Conservation (phyloP, 2,888 invertebrate genomes). For the Drosophila neonasuta region DNA sequence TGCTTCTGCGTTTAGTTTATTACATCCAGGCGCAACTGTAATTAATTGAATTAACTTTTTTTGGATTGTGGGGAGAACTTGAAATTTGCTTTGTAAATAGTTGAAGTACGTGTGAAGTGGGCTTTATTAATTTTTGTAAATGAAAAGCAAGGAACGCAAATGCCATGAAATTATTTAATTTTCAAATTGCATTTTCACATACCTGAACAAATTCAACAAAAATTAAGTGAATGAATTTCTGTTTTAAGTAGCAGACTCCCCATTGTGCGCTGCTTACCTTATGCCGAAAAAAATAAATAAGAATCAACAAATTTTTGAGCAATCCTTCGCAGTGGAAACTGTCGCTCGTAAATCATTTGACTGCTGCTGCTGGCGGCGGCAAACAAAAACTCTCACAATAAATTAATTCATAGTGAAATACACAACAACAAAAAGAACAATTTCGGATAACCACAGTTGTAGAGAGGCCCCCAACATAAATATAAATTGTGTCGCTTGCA, state of each 20-base stretch:
- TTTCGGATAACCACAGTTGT: slow-evolving; percentile 49
- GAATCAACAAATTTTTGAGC: slow-evolving; percentile 12
- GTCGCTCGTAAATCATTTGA: slow-evolving; percentile 64
- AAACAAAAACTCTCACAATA: slow-evolving; percentile 57
- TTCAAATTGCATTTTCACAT: too few species aligned
- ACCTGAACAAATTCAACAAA: too few species aligned
- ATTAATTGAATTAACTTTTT: slow-evolving; percentile 63
- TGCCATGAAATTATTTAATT: too few species aligned
- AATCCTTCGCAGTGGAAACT: slow-evolving; percentile 32
- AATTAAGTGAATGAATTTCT: too few species aligned
- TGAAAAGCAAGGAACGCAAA: not conserved
- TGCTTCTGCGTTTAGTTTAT: slow-evolving; percentile 35
- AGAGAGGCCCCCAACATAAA: slow-evolving; percentile 53
- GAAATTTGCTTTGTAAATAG: not conserved
- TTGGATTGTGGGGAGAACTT: not conserved
- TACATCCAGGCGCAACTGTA: slow-evolving; percentile 25
- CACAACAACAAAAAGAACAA: slow-evolving; percentile 30
- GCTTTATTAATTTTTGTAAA: not conserved
- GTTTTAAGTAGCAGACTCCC: too few species aligned
- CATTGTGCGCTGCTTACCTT: slow-evolving; percentile 5
- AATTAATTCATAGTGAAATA: slow-evolving; percentile 61
- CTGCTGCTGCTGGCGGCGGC: slow-evolving; percentile 6
- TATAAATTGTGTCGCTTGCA: slow-evolving; percentile 65
- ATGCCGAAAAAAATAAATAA: not conserved
- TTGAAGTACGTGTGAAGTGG: not conserved